Conservation (phyloP, 2,888 invertebrate species). For the Nephrotoma appendiculata region DNA sequence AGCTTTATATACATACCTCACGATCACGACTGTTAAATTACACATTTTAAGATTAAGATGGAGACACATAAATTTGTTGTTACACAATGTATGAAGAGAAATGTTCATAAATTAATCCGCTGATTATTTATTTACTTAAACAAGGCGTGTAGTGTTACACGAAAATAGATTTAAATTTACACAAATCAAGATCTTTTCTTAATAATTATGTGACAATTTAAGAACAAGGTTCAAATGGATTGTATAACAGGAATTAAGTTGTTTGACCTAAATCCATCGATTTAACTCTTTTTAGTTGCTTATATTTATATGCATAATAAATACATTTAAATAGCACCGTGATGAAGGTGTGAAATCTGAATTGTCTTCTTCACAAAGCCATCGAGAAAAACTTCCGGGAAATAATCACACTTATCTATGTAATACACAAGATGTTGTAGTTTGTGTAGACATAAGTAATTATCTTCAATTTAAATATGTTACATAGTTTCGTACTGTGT, state of each 20-base stretch:
- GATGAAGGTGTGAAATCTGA: neutral
- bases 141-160: neutral
- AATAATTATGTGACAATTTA: neutral
- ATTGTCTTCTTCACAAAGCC: neutral
- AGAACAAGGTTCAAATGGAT: neutral
- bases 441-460: neutral
- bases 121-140: neutral
- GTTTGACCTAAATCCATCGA: neutral
- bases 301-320: neutral
- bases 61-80: neutral
- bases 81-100: neutral
- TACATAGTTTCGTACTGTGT: neutral
- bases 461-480: neutral
- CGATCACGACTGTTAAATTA: neutral
- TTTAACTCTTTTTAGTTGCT: neutral
- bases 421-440: neutral
- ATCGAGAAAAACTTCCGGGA: neutral
- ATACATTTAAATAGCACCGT: neutral
- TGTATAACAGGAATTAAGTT: neutral
- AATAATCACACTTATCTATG: neutral
- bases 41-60: neutral
- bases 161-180: neutral
- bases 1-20: neutral
- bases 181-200: neutral
- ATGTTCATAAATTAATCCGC: neutral